phyloP scores from a whole-genome alignment of 2,113 vertebrate genomes.

The Actinemys pallida region DNA sequence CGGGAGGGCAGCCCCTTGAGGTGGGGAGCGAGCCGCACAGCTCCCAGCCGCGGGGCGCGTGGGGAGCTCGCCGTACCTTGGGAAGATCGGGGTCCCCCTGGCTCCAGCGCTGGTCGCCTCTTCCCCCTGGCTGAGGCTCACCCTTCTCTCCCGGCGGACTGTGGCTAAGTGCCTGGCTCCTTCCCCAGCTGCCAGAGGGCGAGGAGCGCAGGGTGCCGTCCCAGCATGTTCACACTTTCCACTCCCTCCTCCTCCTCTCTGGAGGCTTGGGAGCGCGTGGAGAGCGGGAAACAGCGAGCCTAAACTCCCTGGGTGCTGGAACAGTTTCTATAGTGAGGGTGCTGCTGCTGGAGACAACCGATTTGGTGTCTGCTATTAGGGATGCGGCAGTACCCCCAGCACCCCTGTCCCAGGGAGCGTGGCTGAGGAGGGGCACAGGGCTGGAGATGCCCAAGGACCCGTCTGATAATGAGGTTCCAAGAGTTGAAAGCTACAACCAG shows the following conservation, averaged over 20 bases:
- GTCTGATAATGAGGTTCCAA: neutral
- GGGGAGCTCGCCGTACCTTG: neutral
- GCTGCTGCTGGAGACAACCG: too few species aligned
- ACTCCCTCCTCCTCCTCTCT: constrained; percentile 28
- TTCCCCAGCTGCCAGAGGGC: neutral
- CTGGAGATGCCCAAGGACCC: neutral
- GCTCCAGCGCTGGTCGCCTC: neutral
- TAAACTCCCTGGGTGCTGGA: too few species aligned
- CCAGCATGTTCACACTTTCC: constrained; percentile 24
- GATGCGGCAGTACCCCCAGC: too few species aligned
- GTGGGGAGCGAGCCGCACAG: neutral
- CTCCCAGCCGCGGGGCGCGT: neutral
- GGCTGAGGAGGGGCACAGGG: too few species aligned
- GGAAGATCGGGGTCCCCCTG: fast-evolving
- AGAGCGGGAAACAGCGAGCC: too few species aligned
- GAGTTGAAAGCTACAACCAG: neutral
- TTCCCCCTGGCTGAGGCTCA: neutral
- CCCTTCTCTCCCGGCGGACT: neutral
- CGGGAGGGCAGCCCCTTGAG: neutral
- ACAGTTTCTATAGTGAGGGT: too few species aligned
- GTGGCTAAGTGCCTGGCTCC: neutral
- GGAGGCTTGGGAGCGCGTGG: neutral
- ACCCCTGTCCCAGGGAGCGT: too few species aligned
- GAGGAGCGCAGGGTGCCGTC: constrained; percentile 34
- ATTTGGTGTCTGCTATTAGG: too few species aligned